Percentiles rank a stretch among this genome's conserved stretches.
Evolutionary conservation across 1,140 invertebrate genomes (phyloP).

Genomic region (Diabrotica undecimpunctata): DNA sequence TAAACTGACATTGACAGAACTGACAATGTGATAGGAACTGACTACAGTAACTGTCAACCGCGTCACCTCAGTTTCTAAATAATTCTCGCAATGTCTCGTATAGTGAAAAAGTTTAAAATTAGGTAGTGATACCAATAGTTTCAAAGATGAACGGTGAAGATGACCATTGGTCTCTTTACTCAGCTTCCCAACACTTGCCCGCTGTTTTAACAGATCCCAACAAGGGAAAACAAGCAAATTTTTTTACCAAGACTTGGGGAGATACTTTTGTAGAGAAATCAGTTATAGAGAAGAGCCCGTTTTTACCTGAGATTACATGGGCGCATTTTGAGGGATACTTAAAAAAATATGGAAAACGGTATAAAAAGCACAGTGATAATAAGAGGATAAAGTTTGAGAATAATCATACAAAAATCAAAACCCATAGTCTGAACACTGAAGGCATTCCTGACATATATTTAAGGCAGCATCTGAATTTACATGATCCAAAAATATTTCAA

Average conservation of each 20-base stretch:
- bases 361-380: constrained; percentile 55
- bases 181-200: constrained; percentile 88
- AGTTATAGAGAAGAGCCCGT: constrained; percentile 70
- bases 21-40: not conserved
- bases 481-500: constrained; percentile 78
- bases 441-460: constrained; percentile 85
- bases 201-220: constrained; percentile 95
- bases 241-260: constrained; percentile 98
- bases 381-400: constrained; percentile 47
- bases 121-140: constrained; percentile 23
- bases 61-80: constrained; percentile 5
- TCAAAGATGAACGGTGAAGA: constrained; percentile 41
- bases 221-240: constrained; percentile 83
- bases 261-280: constrained; percentile 85
- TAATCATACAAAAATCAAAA: constrained; percentile 26
- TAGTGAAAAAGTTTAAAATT: constrained; percentile 24
- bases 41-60: not conserved
- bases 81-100: constrained; percentile 5
- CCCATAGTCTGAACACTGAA: constrained; percentile 38
- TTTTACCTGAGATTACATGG: constrained; percentile 78
- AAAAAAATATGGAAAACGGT: constrained; percentile 67
- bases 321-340: constrained; percentile 87
- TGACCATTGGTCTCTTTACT: constrained; percentile 72
- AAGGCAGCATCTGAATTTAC: constrained; percentile 75
- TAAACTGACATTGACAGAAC: not conserved